Base-by-base conservation (phyloP, 2,113 vertebrate genomes). In the Aphelocoma coerulescens region DNA sequence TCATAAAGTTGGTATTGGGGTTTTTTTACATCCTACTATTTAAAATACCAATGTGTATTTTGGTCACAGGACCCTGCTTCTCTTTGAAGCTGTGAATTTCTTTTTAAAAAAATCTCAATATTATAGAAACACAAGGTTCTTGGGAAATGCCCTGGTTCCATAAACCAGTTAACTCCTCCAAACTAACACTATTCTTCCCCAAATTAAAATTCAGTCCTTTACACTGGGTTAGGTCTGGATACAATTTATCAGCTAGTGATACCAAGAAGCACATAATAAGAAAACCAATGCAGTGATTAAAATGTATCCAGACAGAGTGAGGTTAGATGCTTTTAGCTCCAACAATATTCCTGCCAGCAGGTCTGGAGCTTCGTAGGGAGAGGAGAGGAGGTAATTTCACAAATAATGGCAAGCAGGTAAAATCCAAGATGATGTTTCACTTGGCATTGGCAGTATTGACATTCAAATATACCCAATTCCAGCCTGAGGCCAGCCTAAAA, bases 1-100 rank as follows among this genome's bases (percentile, higher is more conserved):
- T 61, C 1, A 35, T 22, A 4, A 44, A 44, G 13, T 35, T 69
- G n/a, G 2, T 23, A 7, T 41, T 55, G 1, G 9, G 7, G 5
- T 55, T 44, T 61, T 75, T 86, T 84, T 52, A 8, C 35, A 65
- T 39, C 9, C 7, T 73, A 5, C 4, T 83, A 13, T 67, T 77
- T 74, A 43, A 89, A 77, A 73, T 33, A 17, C 17, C 17, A 43
- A 2, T 0, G 1, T 58, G 26, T 48, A 26, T 80, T 83, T 86
- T 68, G 10, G 16, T 33, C 43, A 71, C 20, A 73, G 32, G 16
- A 57, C 8, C 15, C 23, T 77, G 22, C 22, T 58, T 57, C 17
- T 87, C 26, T 51, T 51, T 54, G 26, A 41, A 78, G n/a, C 11
- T 44, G 22, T 28, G 20, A 84, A 32, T 48, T 65, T 13, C 4